Conservation (phyloP, 1,140 invertebrate genomes). For the Leptinotarsa undecemlineata region DNA sequence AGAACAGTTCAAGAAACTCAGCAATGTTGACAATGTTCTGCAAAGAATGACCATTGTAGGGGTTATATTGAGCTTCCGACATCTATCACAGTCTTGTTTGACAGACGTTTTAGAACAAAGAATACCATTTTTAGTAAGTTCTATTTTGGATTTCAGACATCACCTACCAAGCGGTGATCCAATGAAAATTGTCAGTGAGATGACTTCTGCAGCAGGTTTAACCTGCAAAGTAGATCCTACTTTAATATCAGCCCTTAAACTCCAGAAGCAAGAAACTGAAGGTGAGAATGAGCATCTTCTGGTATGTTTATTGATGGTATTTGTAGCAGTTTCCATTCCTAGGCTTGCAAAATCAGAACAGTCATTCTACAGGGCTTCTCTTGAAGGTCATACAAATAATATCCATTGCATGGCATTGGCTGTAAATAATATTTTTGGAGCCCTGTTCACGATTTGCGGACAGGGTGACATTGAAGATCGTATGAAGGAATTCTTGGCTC, state of each 20-base stretch:
- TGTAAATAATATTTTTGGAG: constrained; percentile 95
- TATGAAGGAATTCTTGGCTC: constrained; percentile 97
- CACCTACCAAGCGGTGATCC: constrained; percentile 89
- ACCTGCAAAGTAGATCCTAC: constrained; percentile 94
- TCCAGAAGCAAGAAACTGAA: constrained; percentile 84
- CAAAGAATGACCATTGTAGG: constrained; percentile 98
- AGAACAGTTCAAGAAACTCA: constrained; percentile 89
- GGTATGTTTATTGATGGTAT: constrained; percentile 97
- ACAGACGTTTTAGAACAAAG: constrained; percentile 92
- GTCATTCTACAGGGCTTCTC: constrained; percentile 86
- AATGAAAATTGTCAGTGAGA: constrained; percentile 91
- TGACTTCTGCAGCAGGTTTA: constrained; percentile 94
- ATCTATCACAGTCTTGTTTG: constrained; percentile 90
- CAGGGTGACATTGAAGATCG: constrained; percentile 95
- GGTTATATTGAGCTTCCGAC: constrained; percentile 93
- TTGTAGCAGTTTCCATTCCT: constrained; percentile 96
- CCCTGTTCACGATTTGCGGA: constrained; percentile 93
- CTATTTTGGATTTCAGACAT: constrained; percentile 92
- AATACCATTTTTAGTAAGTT: constrained; percentile 96
- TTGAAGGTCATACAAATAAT: constrained; percentile 97
- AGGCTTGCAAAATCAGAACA: constrained; percentile 90
- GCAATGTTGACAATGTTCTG: constrained; percentile 90
- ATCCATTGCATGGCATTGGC: constrained; percentile 96
- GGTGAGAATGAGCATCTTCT: constrained; percentile 84
- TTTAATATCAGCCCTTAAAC: constrained; percentile 82